phyloP scores from a whole-genome alignment of 2,113 vertebrate species.

The Malaclemys terrapin region DNA sequence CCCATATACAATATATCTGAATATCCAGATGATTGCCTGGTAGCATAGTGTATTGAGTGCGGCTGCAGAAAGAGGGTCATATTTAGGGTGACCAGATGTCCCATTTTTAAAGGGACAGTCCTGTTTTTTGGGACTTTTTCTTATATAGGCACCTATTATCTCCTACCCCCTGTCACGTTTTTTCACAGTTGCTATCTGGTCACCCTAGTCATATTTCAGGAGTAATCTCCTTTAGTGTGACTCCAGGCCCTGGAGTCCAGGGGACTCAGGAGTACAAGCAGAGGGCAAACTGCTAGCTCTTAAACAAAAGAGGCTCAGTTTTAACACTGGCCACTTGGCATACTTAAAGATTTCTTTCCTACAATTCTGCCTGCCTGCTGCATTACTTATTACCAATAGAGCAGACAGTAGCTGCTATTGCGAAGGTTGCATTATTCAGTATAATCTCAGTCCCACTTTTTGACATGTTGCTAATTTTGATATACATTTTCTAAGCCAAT shows the following conservation, averaged over 20 bases:
- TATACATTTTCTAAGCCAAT: neutral
- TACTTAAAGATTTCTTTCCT: neutral
- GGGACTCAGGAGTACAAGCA: neutral
- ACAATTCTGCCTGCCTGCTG: neutral
- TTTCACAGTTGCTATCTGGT: no score
- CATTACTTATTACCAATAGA: neutral
- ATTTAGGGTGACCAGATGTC: neutral
- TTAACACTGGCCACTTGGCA: neutral
- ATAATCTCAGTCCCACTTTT: neutral
- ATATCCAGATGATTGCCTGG: neutral
- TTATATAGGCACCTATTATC: no score
- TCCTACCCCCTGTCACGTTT: no score
- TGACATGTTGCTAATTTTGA: neutral
- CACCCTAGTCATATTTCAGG: neutral
- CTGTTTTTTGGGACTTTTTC: no score
- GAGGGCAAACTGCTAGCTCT: neutral
- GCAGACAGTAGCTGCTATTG: neutral
- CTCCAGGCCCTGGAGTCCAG: neutral
- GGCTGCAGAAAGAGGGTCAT: neutral
- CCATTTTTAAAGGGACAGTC: no score
- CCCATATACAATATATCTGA: neutral
- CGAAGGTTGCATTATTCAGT: neutral
- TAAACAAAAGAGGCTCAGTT: neutral
- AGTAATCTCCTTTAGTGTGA: neutral
- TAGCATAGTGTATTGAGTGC: neutral